Evolutionary conservation across 2,113 vertebrate species (phyloP).

Genomic region (Bujurquina vittata): DNA sequence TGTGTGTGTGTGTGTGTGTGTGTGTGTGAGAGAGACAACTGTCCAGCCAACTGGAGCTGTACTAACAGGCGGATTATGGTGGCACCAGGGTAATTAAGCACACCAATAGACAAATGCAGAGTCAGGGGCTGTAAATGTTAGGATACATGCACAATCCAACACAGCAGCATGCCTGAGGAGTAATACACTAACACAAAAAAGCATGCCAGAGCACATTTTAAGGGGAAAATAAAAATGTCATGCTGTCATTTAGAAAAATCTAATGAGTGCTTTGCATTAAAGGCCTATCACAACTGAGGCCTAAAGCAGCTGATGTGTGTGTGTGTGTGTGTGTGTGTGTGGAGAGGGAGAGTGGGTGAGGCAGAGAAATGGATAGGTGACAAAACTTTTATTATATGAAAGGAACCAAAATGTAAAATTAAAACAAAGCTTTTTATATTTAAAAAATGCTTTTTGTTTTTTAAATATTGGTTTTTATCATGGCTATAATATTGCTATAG

Average conservation of each 20-base stretch:
- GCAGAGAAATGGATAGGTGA: constrained; percentile 4
- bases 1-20: constrained; percentile 31
- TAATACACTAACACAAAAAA: constrained; percentile 19
- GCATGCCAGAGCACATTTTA: not conserved
- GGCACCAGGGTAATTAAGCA: constrained; percentile 55
- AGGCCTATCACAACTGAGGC: constrained; percentile 52
- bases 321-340: not conserved
- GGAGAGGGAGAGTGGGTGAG: constrained; percentile 40
- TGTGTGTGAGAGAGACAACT: constrained; percentile 35
- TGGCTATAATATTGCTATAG: not conserved
- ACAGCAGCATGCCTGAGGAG: not conserved
- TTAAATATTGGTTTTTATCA: not conserved
- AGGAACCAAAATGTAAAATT: not conserved
- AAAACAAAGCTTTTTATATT: not conserved
- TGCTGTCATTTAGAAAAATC: not conserved
- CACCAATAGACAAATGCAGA: constrained; percentile 23
- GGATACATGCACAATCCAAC: not conserved
- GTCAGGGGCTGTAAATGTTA: constrained; percentile 1
- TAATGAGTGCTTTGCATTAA: constrained; percentile 23
- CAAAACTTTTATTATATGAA: not conserved
- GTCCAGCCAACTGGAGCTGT: constrained; percentile 59
- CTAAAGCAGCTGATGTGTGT: constrained; percentile 54
- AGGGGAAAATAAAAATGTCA: not conserved
- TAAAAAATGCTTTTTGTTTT: not conserved
- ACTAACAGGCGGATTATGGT: constrained; percentile 70